Base-by-base conservation (phyloP, 2,797 vertebrate genomes). In the Gephyroberyx darwinii region DNA sequence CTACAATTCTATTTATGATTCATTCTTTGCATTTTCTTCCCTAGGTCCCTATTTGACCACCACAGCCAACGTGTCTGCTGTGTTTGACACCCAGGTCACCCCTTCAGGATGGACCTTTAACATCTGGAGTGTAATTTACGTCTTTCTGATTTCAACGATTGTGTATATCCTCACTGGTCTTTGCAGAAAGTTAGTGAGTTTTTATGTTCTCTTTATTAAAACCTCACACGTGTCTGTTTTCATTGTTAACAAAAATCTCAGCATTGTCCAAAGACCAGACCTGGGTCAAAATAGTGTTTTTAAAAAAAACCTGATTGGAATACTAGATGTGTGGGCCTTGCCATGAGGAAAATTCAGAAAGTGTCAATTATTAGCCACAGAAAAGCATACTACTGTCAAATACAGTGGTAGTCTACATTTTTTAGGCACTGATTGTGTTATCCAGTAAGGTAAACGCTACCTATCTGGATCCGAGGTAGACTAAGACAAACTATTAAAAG, bases 41-140 rank as follows among this genome's bases (percentile, higher is more conserved):
- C 2, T 5, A 93, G 92, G 70, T 66, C 89, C 89, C 2, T 93
- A 83, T 71, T 1, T 5, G 0, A 85, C 75, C 16, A 91, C 82
- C 0, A 92, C 90, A 26, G 80, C 14, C 68, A 92, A 92, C 1
- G 75, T 94, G 69, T 94, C 93, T 0, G 78, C 71, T 4, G 45
- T 74, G 53, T 93, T 87, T 52, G 89, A 88, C 81, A 94, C 93
- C 1, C 79, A 92, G 82, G 55, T 93, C 62, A 93, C 92, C 0
- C 93, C 92, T 4, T 88, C 90, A 39, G 91, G 90, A 58, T 93
- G 93, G 93, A 92, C 93, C 47, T 94, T 93, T 43, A 86, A 68
- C 74, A 93, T 94, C 73, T 94, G 93, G 93, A 83, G 65, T 0
- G 35, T 92, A 60, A 94, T 94, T 77, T 94, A 93, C 30, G 6